These are phyloP conservation scores for Theristicus caerulescens DNA, from an alignment of 2,113 vertebrate genomes.

Conservation along the genomic window DNA sequence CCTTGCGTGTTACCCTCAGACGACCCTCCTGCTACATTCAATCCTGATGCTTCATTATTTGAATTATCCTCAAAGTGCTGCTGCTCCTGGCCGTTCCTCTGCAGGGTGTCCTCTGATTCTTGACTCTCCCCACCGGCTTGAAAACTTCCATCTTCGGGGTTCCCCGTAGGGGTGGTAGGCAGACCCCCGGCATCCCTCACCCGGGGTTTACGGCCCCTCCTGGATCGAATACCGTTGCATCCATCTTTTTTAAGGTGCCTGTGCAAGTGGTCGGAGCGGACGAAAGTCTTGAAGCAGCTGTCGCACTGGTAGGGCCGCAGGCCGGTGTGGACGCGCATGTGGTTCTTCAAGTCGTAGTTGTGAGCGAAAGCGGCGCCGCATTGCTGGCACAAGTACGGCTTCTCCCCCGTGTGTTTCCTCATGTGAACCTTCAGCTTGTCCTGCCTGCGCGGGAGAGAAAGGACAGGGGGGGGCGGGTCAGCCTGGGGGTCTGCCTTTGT, in stretches of 20 bases:
- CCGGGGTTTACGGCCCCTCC: constrained; percentile 89
- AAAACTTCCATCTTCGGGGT: constrained; percentile 29
- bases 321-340: constrained; percentile 98
- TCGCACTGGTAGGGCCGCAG: constrained; percentile 98
- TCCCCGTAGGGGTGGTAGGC: neutral
- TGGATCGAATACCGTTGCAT: constrained; percentile 94
- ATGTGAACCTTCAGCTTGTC: constrained; percentile 99
- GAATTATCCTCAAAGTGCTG: constrained; percentile 77
- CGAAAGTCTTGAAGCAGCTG: constrained; percentile 98
- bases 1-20: constrained; percentile 61
- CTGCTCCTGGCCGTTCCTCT: constrained; percentile 44
- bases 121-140: neutral
- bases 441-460: constrained; percentile 77
- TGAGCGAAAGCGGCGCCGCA: constrained; percentile 97
- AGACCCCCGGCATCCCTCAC: constrained; percentile 74
- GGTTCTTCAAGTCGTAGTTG: constrained; percentile 99
- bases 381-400: constrained; percentile 96
- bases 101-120: constrained; percentile 5
- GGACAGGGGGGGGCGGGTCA: neutral
- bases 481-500: too few species aligned
- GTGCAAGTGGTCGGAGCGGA: constrained; percentile 97
- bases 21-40: constrained; percentile 73
- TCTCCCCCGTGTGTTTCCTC: constrained; percentile 98
- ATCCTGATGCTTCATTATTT: constrained; percentile 50
- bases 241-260: constrained; percentile 98